phyloP scores from a whole-genome alignment of 2,888 invertebrate genomes.

The Penaeus monodon region DNA sequence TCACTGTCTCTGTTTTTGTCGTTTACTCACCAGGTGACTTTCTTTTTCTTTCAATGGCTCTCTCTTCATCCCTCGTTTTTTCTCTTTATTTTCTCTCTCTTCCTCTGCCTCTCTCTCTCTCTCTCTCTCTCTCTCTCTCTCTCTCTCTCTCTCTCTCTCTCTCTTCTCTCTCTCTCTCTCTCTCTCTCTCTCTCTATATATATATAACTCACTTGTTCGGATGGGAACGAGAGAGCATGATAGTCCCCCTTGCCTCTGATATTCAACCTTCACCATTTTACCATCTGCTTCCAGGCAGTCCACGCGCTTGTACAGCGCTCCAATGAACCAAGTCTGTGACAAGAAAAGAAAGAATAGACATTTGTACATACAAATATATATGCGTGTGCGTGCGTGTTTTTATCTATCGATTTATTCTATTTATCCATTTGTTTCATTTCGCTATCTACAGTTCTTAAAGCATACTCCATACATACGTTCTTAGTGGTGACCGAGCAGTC shows the following conservation, averaged over 20 bases:
- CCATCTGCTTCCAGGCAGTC: not conserved
- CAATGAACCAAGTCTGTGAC: too few species aligned
- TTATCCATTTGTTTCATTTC: too few species aligned
- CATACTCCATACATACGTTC: too few species aligned
- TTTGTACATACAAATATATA: too few species aligned
- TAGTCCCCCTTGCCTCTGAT: not conserved
- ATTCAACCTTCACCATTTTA: not conserved
- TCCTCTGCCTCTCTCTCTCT: too few species aligned
- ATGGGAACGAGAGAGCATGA: not conserved
- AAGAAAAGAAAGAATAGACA: too few species aligned
- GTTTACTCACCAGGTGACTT: not conserved
- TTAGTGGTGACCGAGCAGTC: too few species aligned
- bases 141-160: too few species aligned
- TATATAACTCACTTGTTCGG: not conserved
- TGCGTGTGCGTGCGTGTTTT: too few species aligned
- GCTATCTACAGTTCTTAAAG: too few species aligned
- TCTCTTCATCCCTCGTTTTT: not conserved
- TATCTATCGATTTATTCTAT: too few species aligned
- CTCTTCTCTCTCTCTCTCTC: slow-evolving; percentile 4
- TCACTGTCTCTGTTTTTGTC: not conserved
- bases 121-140: too few species aligned
- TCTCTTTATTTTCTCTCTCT: not conserved
- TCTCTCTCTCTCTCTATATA: slow-evolving; percentile 9
- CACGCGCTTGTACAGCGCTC: not conserved
- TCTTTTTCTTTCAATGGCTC: not conserved